Conservation (phyloP, 2,113 vertebrate genomes). For the Chloebia gouldiae region DNA sequence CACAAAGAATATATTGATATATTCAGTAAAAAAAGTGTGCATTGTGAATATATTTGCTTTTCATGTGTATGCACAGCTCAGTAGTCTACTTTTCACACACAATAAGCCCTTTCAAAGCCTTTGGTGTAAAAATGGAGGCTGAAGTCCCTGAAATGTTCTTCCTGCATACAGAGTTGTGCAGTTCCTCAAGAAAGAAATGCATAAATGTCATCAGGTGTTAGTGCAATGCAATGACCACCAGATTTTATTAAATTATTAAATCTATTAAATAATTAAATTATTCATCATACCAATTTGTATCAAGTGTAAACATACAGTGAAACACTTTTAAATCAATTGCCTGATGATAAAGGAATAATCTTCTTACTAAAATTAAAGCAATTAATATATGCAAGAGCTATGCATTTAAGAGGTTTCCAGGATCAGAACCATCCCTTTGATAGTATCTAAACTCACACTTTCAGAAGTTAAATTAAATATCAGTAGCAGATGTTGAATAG, state of each 20-base stretch:
- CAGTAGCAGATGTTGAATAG: not conserved
- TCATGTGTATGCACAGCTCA: not conserved
- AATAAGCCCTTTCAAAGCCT: not conserved
- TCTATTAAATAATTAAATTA: constrained; percentile 59
- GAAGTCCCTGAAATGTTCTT: not conserved
- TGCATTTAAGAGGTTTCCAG: constrained; percentile 65
- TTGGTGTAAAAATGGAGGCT: not conserved
- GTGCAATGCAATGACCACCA: not conserved
- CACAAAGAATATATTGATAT: not conserved
- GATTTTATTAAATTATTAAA: constrained; percentile 50
- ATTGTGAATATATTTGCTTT: not conserved
- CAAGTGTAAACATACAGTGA: constrained; percentile 60
- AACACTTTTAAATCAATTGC: constrained; percentile 70
- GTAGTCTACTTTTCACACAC: not conserved
- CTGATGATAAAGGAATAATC: constrained; percentile 67
- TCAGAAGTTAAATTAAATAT: constrained; percentile 45
- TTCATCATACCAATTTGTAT: not conserved
- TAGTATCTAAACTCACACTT: constrained; percentile 60
- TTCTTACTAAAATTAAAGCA: constrained; percentile 69
- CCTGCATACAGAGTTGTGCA: not conserved
- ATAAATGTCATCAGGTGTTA: not conserved
- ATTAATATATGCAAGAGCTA: constrained; percentile 58
- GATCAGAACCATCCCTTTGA: constrained; percentile 43
- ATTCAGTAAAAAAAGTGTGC: not conserved
- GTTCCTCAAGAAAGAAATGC: not conserved